Evolutionary conservation across 2,113 vertebrate genomes (phyloP), one percentile per base, ranked within the genome.

Genomic region (Ctenodactylus gundi): DNA sequence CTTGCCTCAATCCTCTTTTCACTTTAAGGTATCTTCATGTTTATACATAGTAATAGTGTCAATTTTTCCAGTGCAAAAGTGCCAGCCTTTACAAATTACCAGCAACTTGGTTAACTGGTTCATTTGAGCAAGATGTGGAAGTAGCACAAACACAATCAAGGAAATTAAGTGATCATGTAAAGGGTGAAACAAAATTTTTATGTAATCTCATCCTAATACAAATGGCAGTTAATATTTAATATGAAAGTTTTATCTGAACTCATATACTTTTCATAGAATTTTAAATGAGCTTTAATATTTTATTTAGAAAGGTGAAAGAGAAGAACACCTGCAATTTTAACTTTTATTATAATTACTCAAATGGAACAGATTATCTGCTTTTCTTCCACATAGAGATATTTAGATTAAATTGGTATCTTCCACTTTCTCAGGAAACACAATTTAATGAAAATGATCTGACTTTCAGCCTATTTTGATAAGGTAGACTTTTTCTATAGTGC

Each of bases 241-340:
- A 92, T 76, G 51, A 89, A 25, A 85, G 73, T 88, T n/a, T n/a
- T 70, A 60, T 1, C 49, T 36, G 49, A 88, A 46, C 18, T 72
- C 41, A 44, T 49, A 27, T 39, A 60, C 17, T 36, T 93, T 95
- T 90, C 39, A 68, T 85, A 17, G 5, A 14, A 68, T 94, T 81
- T 46, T 85, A 89, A 95, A 46, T 85, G 41, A 60, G 41, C 82
- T 95, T 88, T 87, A 53, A 51, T 82, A 81, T 82, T 86, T 93
- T 67, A 67, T 73, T 88, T 91, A 72, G 68, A 75, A 83, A 64
- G 27, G n/a, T 15, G 49, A 67, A 96, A 78, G 31, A 62, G 27
- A 94, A 51, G 21, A 70, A 9, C 39, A 29, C 23, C 58, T 68
- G 41, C 18, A 67, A 8, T 57, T 85, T 82, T 55, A 65, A 46